These are phyloP conservation scores for Batillaria attramentaria DNA, from an alignment of 1,140 invertebrate species.

Conservation along the genomic window DNA sequence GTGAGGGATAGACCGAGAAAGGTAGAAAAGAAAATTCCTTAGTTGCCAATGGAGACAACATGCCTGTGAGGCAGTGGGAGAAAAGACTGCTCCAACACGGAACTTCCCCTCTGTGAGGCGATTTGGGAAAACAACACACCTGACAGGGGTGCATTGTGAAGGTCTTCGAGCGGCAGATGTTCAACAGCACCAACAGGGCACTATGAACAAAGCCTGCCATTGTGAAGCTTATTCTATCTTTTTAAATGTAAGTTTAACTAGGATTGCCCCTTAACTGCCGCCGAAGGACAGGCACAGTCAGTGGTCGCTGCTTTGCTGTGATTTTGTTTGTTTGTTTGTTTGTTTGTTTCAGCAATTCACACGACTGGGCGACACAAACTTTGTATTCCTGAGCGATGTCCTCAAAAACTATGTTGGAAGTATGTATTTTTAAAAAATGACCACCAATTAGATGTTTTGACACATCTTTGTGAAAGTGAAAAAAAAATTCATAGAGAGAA, in stretches of 20 bases:
- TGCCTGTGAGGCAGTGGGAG: too few species aligned
- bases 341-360: conserved; percentile 50
- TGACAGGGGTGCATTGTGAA: too few species aligned
- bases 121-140: too few species aligned
- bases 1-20: too few species aligned
- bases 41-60: too few species aligned
- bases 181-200: too few species aligned
- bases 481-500: too few species aligned
- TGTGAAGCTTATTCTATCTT: not conserved
- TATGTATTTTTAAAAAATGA: conserved; percentile 33
- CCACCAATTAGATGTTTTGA: not conserved
- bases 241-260: not conserved
- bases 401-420: conserved; percentile 47
- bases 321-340: conserved; percentile 15
- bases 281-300: not conserved
- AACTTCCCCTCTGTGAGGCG: too few species aligned
- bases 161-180: too few species aligned
- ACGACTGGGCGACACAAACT: conserved; percentile 41
- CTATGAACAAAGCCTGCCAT: too few species aligned
- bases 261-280: not conserved
- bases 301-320: not conserved
- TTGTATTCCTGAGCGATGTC: conserved; percentile 45
- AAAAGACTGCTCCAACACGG: too few species aligned
- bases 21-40: too few species aligned
- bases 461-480: not conserved